These are phyloP conservation scores for Empis stercorea DNA, from an alignment of 2,888 invertebrate species.

Conservation along the genomic window DNA sequence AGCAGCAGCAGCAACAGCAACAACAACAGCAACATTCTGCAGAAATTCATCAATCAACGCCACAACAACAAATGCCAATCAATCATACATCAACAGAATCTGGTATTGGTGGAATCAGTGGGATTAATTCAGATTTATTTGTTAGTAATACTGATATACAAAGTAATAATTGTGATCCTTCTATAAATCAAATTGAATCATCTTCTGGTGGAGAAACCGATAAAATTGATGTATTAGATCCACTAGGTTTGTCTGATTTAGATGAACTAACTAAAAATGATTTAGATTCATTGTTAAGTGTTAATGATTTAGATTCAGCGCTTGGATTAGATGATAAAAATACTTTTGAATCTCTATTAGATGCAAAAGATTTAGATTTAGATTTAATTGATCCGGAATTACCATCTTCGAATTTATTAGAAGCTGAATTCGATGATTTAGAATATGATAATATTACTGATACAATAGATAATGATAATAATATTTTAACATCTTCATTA, in stretches of 20 bases:
- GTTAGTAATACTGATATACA: background rate
- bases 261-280: slow-evolving; percentile 38
- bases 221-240: slow-evolving; percentile 4
- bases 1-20: slow-evolving; percentile 35
- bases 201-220: background rate
- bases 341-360: slow-evolving; percentile 31
- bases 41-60: slow-evolving; percentile 12
- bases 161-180: background rate
- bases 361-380: slow-evolving; percentile 33
- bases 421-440: background rate
- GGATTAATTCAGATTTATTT: background rate
- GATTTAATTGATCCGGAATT: slow-evolving; percentile 38
- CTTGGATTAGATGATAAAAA: slow-evolving; percentile 33
- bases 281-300: slow-evolving; percentile 51
- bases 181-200: background rate
- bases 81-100: background rate
- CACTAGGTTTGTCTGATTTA: slow-evolving; percentile 24
- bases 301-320: slow-evolving; percentile 42
- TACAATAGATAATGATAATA: slow-evolving; percentile 19
- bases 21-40: slow-evolving; percentile 25
- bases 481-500: slow-evolving; percentile 16
- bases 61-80: slow-evolving; percentile 7
- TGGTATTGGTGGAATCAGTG: too few species aligned
- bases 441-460: background rate
- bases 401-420: slow-evolving; percentile 25